These are phyloP conservation scores for Gandaritis pyraliata DNA, from an alignment of 2,888 invertebrate species.

Conservation along the genomic window DNA sequence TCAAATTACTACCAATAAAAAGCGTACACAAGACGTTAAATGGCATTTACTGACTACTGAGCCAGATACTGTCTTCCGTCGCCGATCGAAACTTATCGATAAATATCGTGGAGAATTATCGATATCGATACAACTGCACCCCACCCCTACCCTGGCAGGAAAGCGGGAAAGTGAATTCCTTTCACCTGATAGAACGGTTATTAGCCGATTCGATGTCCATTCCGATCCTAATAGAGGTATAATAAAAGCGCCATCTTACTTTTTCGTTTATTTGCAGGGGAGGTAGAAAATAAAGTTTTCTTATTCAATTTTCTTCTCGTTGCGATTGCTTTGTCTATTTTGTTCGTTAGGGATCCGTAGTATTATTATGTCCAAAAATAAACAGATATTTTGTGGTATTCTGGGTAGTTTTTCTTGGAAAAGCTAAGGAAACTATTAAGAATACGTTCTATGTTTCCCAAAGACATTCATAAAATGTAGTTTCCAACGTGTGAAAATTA, in stretches of 20 bases:
- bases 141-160: conserved; percentile 54
- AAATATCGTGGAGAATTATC: background rate
- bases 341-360: conserved; percentile 8
- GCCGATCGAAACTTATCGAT: background rate
- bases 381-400: too few species aligned
- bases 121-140: conserved; percentile 36
- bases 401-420: too few species aligned
- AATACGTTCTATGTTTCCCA: too few species aligned
- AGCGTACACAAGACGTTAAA: too few species aligned
- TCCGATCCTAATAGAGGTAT: conserved; percentile 81
- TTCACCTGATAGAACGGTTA: conserved; percentile 84
- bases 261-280: conserved; percentile 69
- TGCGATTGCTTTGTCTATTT: conserved; percentile 17
- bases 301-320: conserved; percentile 71
- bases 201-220: conserved; percentile 82
- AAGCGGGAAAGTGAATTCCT: conserved; percentile 77
- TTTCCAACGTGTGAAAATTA: conserved; percentile 8
- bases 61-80: too few species aligned
- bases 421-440: too few species aligned
- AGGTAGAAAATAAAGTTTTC: conserved; percentile 65
- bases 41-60: too few species aligned
- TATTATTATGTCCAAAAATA: background rate
- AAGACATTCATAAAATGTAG: background rate
- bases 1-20: too few species aligned
- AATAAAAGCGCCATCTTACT: conserved; percentile 79